Base-by-base conservation (phyloP, 2,888 invertebrate genomes). In the Electrophaes corylata region DNA sequence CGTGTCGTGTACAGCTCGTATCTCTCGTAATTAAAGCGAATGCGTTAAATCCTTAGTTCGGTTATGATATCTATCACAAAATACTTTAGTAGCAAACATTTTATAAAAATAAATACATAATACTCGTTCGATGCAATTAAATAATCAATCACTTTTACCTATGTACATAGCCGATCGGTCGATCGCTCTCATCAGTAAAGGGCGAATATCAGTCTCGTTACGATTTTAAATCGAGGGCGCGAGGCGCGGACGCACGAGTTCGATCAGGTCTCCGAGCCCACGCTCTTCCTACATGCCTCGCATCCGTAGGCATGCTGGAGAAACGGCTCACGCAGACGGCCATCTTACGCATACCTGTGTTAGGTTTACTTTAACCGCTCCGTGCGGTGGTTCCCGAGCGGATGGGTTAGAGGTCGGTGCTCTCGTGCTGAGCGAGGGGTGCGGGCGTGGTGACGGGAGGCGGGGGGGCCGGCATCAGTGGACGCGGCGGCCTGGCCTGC, bases 21-120 rank as follows among this genome's bases (percentile, higher is more conserved):
- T 60, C 58, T 52, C 61, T 49, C 47, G 53, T 44, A 49, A 45
- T 57, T 57, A 49, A 60, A 62, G 68, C 65, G 49, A 63, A 60
- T 65, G 67, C 60, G 41, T 51, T 67, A 64, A 29, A 52, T 47
- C 48, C 19, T 39, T 50, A 41, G 53, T 40, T 40, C 49, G 46
- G 57, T 58, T 54, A 54, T 58, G 62, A 57, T 60, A 45, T 52
- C 51, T 75, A 79, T 79, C 76, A 78, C 78, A 69, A 75, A 70
- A 70, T 68, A 72, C 66, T 71, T 70, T 69, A 70, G 71, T 73
- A 67, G 65, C 71, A 70, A 76, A 76, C 69, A 72, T 51, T 69
- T 75, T 78, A 86, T 69, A 86, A 86, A 86, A 86, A 87, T 86
- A 87, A 87, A 86, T 84, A 77, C 71, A 72, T 79, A 80, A 80